Percentiles rank a stretch among this genome's conserved stretches.
Evolutionary conservation across 2,797 vertebrate genomes (phyloP).

Genomic region (Falco concolor): DNA sequence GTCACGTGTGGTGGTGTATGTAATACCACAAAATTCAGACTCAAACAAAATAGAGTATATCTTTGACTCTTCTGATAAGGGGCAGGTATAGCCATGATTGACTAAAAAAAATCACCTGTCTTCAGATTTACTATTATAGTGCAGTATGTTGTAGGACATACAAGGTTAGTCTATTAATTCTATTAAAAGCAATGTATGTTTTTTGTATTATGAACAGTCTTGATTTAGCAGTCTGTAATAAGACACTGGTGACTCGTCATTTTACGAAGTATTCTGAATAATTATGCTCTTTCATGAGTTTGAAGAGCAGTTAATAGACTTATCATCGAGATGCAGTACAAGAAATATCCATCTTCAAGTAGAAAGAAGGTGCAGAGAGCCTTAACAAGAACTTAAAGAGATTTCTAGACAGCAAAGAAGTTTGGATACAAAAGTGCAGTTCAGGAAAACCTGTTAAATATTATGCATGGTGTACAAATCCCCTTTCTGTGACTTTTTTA

Average conservation of each 20-base stretch:
- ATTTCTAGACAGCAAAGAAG: not conserved
- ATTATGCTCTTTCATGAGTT: not conserved
- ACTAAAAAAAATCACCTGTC: not conserved
- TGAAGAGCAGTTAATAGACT: not conserved
- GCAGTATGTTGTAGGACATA: not conserved
- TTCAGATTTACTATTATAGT: not conserved
- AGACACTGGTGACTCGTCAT: not conserved
- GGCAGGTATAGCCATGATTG: not conserved
- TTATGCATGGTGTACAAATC: not conserved
- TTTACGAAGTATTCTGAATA: not conserved
- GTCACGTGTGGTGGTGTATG: not conserved
- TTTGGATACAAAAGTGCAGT: not conserved
- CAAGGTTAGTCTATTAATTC: not conserved
- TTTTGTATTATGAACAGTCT: not conserved
- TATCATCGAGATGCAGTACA: not conserved
- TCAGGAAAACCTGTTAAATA: not conserved
- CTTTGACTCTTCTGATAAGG: not conserved
- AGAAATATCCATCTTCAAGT: not conserved
- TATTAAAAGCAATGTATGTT: no score
- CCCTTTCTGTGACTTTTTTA: not conserved
- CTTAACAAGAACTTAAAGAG: not conserved
- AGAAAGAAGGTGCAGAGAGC: not conserved
- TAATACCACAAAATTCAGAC: not conserved
- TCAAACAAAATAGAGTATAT: not conserved
- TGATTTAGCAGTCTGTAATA: not conserved